Conservation (phyloP, 2,888 invertebrate genomes). For the Brachypalpus laphriformis region DNA sequence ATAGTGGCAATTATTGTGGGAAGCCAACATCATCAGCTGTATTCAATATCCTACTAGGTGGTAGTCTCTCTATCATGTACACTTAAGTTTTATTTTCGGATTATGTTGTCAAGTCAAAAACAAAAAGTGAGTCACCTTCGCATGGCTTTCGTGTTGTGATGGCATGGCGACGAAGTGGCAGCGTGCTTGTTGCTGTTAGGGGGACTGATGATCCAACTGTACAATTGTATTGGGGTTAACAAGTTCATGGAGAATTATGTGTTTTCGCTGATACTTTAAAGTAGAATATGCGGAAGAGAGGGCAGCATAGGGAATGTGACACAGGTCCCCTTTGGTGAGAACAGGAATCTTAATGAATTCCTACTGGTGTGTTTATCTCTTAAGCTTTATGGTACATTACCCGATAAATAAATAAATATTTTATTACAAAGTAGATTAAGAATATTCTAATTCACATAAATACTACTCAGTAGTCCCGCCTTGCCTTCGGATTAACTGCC, state of each 20-base stretch:
- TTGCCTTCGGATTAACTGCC: too few species aligned
- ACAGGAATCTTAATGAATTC: too few species aligned
- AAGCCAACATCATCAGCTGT: not conserved
- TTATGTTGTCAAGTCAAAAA: constrained; percentile 8
- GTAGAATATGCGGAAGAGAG: not conserved
- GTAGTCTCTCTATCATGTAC: not conserved
- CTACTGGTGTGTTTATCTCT: too few species aligned
- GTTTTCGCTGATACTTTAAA: not conserved
- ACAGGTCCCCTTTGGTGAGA: too few species aligned
- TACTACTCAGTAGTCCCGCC: too few species aligned
- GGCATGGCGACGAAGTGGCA: not conserved
- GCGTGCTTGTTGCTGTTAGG: not conserved
- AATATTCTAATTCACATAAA: too few species aligned
- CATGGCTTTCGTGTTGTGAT: constrained; percentile 11
- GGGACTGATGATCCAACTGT: constrained; percentile 16
- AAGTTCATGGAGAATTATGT: constrained; percentile 30
- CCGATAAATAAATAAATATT: too few species aligned
- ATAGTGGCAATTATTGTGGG: not conserved
- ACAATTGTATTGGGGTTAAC: constrained; percentile 25
- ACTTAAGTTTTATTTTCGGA: constrained; percentile 4
- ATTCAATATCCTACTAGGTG: too few species aligned
- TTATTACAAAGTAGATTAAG: too few species aligned
- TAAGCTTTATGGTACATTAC: too few species aligned
- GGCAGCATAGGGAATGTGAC: not conserved
- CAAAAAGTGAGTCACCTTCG: constrained; percentile 29